phyloP scores from a whole-genome alignment of 2,797 vertebrate species.

The Tapera naevia region DNA sequence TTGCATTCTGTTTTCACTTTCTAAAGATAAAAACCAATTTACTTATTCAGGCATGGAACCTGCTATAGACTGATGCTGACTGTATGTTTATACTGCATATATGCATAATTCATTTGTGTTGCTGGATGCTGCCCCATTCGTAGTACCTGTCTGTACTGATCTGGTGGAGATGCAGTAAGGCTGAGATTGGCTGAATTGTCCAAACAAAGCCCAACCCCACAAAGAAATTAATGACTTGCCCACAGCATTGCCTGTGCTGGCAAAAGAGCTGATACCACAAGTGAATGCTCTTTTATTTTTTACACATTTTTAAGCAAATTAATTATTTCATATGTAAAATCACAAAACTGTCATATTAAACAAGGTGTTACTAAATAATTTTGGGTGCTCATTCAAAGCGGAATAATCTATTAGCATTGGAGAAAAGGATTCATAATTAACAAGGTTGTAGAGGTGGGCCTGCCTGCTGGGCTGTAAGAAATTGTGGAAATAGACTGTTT shows the following conservation, averaged over 20 bases:
- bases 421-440: conserved; percentile 49
- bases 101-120: background rate
- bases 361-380: conserved; percentile 64
- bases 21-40: background rate
- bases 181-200: background rate
- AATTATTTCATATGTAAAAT: conserved; percentile 48
- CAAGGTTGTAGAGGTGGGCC: conserved; percentile 36
- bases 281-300: background rate
- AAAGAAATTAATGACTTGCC: background rate
- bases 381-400: conserved; percentile 47
- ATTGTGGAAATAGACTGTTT: conserved; percentile 42
- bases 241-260: background rate
- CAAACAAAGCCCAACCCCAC: background rate
- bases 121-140: background rate
- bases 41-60: background rate
- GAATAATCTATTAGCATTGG: conserved; percentile 43
- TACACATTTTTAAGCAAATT: conserved; percentile 13
- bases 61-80: background rate
- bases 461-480: conserved; percentile 59
- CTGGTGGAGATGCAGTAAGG: background rate
- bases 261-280: background rate
- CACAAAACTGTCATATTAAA: conserved; percentile 49
- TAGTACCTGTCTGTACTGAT: background rate
- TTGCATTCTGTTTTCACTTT: background rate
- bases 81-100: background rate